phyloP scores from a whole-genome alignment of 1,140 invertebrate genomes.

The Cydia fagiglandana region DNA sequence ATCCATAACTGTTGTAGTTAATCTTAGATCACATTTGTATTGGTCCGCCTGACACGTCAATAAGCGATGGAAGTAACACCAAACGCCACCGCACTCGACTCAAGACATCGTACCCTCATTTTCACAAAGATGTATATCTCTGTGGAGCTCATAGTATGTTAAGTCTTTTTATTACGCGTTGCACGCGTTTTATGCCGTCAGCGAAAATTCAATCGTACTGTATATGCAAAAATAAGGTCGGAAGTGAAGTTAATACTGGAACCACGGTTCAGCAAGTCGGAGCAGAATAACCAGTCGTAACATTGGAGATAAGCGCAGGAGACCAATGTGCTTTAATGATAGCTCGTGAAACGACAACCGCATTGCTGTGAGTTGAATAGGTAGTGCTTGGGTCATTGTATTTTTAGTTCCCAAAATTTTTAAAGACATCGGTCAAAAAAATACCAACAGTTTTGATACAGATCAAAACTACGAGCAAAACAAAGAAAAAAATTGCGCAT shows the following conservation, averaged over 20 bases:
- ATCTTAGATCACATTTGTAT: neutral
- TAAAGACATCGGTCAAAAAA: no score
- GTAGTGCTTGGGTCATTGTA: no score
- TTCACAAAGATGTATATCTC: neutral
- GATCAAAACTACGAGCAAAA: no score
- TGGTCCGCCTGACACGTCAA: neutral
- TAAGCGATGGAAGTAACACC: neutral
- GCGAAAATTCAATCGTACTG: constrained; percentile 51
- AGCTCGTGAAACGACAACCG: neutral
- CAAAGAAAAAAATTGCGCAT: no score
- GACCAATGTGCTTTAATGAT: no score
- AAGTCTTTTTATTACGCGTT: neutral
- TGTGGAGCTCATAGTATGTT: neutral
- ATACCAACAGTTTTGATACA: no score
- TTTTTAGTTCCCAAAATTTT: no score
- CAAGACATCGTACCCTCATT: neutral
- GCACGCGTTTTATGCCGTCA: constrained; percentile 44
- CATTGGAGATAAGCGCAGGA: neutral
- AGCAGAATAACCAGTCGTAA: neutral
- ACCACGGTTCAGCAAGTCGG: neutral
- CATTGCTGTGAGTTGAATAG: no score
- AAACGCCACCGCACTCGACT: constrained; percentile 33
- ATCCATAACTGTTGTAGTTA: neutral
- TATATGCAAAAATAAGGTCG: constrained; percentile 51
- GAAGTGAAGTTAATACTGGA: constrained; percentile 39